phyloP scores from a whole-genome alignment of 2,888 invertebrate species.

The Platycheirus albimanus region DNA sequence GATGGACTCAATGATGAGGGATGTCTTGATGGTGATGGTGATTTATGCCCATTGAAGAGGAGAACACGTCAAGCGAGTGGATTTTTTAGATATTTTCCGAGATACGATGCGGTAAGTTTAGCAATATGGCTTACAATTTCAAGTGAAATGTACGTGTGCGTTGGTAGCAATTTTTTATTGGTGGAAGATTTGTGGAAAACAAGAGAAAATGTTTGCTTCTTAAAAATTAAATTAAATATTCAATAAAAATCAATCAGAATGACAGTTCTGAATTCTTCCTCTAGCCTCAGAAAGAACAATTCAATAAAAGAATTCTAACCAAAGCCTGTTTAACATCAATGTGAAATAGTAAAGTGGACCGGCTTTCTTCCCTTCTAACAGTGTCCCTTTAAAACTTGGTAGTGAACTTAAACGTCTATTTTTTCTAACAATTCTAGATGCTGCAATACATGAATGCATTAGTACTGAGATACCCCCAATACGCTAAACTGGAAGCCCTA shows the following conservation, averaged over 20 bases:
- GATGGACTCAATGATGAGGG: conserved; percentile 48
- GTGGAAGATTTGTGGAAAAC: too few species aligned
- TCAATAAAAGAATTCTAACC: too few species aligned
- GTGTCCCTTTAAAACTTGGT: not conserved
- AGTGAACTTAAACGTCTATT: not conserved
- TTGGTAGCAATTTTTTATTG: not conserved
- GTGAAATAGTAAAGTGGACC: too few species aligned
- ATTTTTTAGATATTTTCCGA: conserved; percentile 81
- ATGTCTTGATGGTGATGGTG: conserved; percentile 74
- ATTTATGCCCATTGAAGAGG: conserved; percentile 78
- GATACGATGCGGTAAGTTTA: conserved; percentile 78
- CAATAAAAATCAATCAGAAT: too few species aligned
- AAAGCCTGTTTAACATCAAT: too few species aligned
- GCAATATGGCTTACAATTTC: not conserved
- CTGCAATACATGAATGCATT: conserved; percentile 80
- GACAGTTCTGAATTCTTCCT: too few species aligned
- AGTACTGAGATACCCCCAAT: conserved; percentile 79
- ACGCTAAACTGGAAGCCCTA: conserved; percentile 76
- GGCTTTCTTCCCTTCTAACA: too few species aligned
- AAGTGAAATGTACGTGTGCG: too few species aligned
- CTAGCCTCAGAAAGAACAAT: too few species aligned
- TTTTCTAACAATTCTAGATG: conserved; percentile 75
- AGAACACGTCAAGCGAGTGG: conserved; percentile 79
- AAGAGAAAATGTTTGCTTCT: too few species aligned
- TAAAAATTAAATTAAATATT: too few species aligned